phyloP scores from a whole-genome alignment of 2,888 invertebrate species.

The Gibbula magus region DNA sequence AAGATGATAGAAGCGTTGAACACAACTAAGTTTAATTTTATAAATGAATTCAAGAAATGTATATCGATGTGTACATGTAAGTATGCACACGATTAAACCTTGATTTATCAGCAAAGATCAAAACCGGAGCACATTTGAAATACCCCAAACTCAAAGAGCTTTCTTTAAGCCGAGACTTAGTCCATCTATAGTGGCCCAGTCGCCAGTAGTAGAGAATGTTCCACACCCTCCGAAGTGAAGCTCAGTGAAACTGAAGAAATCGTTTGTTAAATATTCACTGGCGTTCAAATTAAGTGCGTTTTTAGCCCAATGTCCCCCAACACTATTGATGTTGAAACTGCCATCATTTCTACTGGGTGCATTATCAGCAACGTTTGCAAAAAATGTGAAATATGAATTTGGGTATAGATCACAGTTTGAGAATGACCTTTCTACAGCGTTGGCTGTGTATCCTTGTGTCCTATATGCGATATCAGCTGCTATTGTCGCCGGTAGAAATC shows the following conservation, averaged over 20 bases:
- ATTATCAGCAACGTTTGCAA: background rate
- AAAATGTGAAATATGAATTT: slow-evolving; percentile 9
- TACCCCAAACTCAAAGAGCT: too few species aligned
- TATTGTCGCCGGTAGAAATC: background rate
- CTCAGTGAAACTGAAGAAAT: slow-evolving; percentile 13
- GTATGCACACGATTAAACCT: too few species aligned
- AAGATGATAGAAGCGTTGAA: too few species aligned
- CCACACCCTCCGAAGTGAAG: slow-evolving; percentile 24
- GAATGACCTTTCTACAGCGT: background rate
- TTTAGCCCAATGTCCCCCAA: background rate
- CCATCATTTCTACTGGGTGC: background rate
- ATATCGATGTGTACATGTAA: too few species aligned
- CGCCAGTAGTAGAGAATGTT: background rate
- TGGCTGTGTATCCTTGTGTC: background rate
- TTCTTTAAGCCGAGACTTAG: background rate
- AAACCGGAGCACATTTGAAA: too few species aligned
- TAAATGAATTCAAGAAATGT: too few species aligned
- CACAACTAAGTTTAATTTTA: too few species aligned
- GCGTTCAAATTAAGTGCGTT: background rate
- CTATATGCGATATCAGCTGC: background rate
- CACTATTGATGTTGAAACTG: too few species aligned
- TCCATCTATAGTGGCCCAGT: background rate
- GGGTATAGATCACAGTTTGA: background rate
- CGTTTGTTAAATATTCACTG: background rate
- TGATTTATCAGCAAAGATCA: too few species aligned